Percentiles rank a stretch among this genome's conserved stretches.
Conservation (phyloP, 2,888 invertebrate genomes). For the Dolichomitus sp. region DNA sequence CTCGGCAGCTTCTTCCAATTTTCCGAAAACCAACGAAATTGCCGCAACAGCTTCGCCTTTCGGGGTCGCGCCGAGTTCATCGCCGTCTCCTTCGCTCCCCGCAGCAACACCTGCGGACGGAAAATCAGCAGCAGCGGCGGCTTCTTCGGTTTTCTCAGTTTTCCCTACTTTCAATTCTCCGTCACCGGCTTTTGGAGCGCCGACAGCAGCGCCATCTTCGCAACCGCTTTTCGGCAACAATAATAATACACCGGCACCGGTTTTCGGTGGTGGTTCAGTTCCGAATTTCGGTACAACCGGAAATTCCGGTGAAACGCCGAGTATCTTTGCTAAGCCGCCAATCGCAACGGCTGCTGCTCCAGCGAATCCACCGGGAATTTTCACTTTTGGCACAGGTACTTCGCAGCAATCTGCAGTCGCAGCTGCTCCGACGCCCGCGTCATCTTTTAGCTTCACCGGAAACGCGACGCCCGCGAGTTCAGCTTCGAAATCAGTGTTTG, state of each 20-base stretch:
- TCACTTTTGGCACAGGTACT: conserved; percentile 76
- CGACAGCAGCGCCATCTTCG: conserved; percentile 40
- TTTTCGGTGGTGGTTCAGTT: conserved; percentile 72
- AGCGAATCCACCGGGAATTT: conserved; percentile 72
- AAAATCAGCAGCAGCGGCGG: not conserved
- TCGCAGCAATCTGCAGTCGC: conserved; percentile 60
- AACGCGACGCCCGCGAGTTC: conserved; percentile 61
- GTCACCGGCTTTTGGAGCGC: conserved; percentile 61
- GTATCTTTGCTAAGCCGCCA: conserved; percentile 70
- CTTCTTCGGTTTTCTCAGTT: not conserved
- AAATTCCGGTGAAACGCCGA: conserved; percentile 58
- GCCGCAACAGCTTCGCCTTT: conserved; percentile 35
- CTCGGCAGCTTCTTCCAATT: conserved; percentile 60
- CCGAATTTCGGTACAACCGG: conserved; percentile 64
- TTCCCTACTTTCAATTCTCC: conserved; percentile 71
- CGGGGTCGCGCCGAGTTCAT: conserved; percentile 23
- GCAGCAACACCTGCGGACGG: not conserved
- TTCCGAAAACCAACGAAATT: conserved; percentile 55
- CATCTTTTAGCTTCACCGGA: conserved; percentile 76
- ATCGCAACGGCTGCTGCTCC: conserved; percentile 55
- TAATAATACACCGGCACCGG: conserved; percentile 58
- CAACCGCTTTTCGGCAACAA: conserved; percentile 72
- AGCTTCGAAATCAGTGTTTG: conserved; percentile 72
- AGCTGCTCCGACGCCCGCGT: conserved; percentile 65
- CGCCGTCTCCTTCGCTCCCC: conserved; percentile 7